A percentile compares a stretch with the other conserved stretches of the same genome.
Evolutionary conservation across 2,113 vertebrate species (phyloP).

Genomic region (Equus quagga): DNA sequence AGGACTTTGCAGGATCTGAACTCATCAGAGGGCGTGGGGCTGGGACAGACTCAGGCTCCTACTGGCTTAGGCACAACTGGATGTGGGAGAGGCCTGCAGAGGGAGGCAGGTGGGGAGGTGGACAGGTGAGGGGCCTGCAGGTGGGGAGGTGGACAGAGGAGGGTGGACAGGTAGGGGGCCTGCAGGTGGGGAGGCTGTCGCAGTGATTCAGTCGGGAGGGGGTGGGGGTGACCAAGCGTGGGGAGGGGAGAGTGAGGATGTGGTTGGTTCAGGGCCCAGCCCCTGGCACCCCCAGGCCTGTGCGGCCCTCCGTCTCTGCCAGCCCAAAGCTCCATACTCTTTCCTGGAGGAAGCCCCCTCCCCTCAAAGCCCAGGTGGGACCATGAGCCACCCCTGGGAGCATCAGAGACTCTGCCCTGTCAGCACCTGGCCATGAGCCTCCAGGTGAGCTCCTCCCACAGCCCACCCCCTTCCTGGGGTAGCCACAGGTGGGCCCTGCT

Average conservation of each 20-base stretch:
- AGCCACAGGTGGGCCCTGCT: background rate
- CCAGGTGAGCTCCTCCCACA: accelerated
- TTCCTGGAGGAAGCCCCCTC: too few species aligned
- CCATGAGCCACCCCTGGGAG: background rate
- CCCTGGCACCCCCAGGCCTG: too few species aligned
- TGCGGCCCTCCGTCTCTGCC: background rate
- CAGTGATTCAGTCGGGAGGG: background rate
- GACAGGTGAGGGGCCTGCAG: background rate
- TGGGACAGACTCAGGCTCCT: accelerated
- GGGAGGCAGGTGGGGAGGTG: background rate
- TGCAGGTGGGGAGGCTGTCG: background rate
- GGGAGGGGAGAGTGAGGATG: too few species aligned
- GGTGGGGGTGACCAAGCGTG: background rate
- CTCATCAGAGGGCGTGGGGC: accelerated
- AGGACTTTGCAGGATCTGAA: background rate
- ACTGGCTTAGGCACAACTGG: accelerated
- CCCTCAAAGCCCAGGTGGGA: background rate
- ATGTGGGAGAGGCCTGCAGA: background rate
- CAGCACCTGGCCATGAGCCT: background rate
- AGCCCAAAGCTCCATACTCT: background rate
- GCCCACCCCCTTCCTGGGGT: background rate
- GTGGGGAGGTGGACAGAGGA: background rate
- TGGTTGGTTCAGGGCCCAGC: accelerated
- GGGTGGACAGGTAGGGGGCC: too few species aligned
- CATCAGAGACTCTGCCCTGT: background rate